Base-by-base conservation (phyloP, 2,797 vertebrate genomes). In the Apogon hyalosoma region DNA sequence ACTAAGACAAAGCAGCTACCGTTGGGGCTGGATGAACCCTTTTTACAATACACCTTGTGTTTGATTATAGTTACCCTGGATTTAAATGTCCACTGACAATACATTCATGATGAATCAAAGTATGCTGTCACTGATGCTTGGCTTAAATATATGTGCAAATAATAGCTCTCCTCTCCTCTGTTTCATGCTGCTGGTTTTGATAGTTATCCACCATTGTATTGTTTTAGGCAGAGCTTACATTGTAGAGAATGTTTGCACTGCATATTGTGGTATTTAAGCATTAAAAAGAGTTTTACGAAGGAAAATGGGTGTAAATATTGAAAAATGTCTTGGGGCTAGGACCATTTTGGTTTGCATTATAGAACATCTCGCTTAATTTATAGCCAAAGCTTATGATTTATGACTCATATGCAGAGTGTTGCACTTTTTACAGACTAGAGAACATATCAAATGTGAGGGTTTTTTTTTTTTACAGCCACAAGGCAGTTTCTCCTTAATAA, bases 1-100 rank as follows among this genome's bases (percentile, higher is more conserved):
- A 90, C 92, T 79, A 84, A 74, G 84, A 81, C 79, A 88, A 82
- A 75, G 73, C 48, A 50, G 79, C 80, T 75, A 75, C 64, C 63
- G 60, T 50, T 63, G 56, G 74, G 64, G 59, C 63, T 53, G 28
- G 62, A 75, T 16, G 40, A 75, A 68, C 33, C 59, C 14, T 60
- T 71, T 77, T 74, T 48, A 58, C 50, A 63, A 41, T 53, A 42
- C 5, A 19, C 47, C 49, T 67, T 82, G 41, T 59, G 47, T 62
- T 84, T 86, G 75, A 83, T 87, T 69, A 71, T 16, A n/a, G 46
- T 61, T 65, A 61, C 52, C 64, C 49, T 81, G 79, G 63, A 77
- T 90, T 80, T 66, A 75, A 80, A 83, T 77, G 60, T 75, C 69
- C 63, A 31, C 63, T 84, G 83, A 87, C 83, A 77, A 69, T 51